These are phyloP conservation scores for Drosophila repleta DNA, from an alignment of 1,140 invertebrate species.

Conservation along the genomic window DNA sequence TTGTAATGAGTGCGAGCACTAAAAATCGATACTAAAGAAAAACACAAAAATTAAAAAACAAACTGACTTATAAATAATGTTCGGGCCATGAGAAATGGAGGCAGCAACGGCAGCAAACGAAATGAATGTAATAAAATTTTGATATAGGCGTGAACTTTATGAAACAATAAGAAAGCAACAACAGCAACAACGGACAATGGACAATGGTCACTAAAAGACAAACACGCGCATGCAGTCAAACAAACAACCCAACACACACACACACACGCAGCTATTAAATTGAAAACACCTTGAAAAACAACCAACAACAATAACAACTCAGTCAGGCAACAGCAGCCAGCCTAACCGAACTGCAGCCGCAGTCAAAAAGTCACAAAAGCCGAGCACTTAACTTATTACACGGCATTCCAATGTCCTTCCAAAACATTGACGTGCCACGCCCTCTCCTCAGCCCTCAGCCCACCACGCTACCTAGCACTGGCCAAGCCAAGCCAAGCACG, in stretches of 20 bases:
- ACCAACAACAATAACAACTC: conserved; percentile 36
- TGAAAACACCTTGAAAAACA: conserved; percentile 64
- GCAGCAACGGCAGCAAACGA: conserved; percentile 24
- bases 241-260: conserved; percentile 27
- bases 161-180: conserved; percentile 44
- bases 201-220: conserved; percentile 59
- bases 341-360: conserved; percentile 23
- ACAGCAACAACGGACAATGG: conserved; percentile 16
- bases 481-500: too few relatives aligned
- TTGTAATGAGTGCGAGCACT: conserved; percentile 58
- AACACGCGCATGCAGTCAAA: conserved; percentile 66
- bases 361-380: conserved; percentile 58
- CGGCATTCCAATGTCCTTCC: conserved; percentile 61
- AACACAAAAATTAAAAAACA: conserved; percentile 76
- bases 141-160: conserved; percentile 79
- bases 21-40: conserved; percentile 77
- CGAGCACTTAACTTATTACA: conserved; percentile 80
- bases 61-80: conserved; percentile 76
- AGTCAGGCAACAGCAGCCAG: conserved; percentile 30
- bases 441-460: too few relatives aligned
- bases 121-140: conserved; percentile 66
- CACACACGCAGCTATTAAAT: conserved; percentile 56
- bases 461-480: too few relatives aligned
- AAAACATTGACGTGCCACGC: conserved; percentile 25
- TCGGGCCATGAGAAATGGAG: conserved; percentile 10